Conservation (phyloP, 1,140 invertebrate genomes). For the Drosophila jambulina region DNA sequence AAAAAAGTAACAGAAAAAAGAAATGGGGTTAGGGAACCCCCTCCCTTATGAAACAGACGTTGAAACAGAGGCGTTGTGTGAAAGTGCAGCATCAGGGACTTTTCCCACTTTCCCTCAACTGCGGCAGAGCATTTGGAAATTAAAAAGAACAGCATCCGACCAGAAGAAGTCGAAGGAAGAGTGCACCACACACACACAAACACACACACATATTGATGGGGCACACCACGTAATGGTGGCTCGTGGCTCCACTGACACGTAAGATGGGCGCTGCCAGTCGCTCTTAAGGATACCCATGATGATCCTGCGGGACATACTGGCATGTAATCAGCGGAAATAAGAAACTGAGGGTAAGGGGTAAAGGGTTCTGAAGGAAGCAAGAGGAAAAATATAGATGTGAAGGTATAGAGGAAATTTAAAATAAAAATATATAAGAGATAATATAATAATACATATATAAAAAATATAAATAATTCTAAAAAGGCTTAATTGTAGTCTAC, state of each 20-base stretch:
- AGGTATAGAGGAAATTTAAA: neutral
- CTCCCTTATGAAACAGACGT: neutral
- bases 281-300: slow-evolving; percentile 4
- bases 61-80: slow-evolving; percentile 18
- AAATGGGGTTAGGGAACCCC: slow-evolving; percentile 5
- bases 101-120: slow-evolving; percentile 20
- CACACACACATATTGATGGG: slow-evolving; percentile 18
- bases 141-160: slow-evolving; percentile 52
- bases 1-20: neutral
- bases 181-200: slow-evolving; percentile 6
- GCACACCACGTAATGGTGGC: neutral
- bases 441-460: neutral
- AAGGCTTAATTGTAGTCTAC: neutral
- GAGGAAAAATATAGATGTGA: neutral
- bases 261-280: slow-evolving; percentile 9
- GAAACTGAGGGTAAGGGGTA: neutral
- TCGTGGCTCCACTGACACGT: slow-evolving; percentile 22
- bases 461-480: neutral
- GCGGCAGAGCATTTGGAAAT: slow-evolving; percentile 72
- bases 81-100: slow-evolving; percentile 65
- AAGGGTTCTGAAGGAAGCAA: neutral
- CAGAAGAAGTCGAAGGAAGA: slow-evolving; percentile 19
- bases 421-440: neutral
- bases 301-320: neutral
- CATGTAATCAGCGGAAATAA: slow-evolving; percentile 2